Evolutionary conservation across 92 coral and sea anemone species (phyloP).

Genomic region (Siderastrea siderea): DNA sequence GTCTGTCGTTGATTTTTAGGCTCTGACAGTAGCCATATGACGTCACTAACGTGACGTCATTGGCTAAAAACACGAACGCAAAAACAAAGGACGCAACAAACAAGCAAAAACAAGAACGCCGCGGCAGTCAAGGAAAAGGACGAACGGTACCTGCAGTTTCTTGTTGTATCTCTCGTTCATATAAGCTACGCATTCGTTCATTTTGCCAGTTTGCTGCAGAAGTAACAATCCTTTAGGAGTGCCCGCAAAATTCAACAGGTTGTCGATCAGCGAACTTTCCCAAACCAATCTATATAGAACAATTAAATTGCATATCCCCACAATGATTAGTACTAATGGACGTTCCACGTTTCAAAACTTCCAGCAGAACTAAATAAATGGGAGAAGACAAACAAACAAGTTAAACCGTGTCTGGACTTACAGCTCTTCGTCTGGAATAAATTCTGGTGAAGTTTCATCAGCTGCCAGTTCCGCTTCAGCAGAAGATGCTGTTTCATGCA

Average conservation of each 20-base stretch:
- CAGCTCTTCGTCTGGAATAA: conserved; percentile 64
- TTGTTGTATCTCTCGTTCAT: conserved; percentile 97
- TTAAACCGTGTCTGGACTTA: conserved; percentile 5
- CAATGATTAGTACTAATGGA: not conserved
- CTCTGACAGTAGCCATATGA: too few relatives aligned
- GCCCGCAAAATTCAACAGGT: conserved; percentile 97
- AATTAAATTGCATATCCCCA: not conserved
- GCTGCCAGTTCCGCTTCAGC: conserved; percentile 27
- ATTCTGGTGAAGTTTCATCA: conserved; percentile 50
- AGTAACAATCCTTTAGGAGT: conserved; percentile 96
- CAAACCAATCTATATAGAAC: conserved; percentile 69
- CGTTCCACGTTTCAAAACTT: not conserved
- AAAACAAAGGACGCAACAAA: not conserved
- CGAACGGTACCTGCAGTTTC: conserved; percentile 84
- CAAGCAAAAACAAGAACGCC: not conserved
- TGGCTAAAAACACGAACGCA: not conserved
- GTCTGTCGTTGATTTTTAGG: too few relatives aligned
- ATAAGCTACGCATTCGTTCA: conserved; percentile 95
- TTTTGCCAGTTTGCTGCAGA: conserved; percentile 95
- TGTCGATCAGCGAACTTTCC: conserved; percentile 94
- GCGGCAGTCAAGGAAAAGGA: too few relatives aligned
- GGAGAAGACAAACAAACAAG: not conserved
- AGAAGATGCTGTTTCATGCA: conserved; percentile 43
- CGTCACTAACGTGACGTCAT: too few relatives aligned
- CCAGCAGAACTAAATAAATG: too few relatives aligned